phyloP scores from a whole-genome alignment of 2,797 vertebrate genomes.

The Mormyrops attenuatus region DNA sequence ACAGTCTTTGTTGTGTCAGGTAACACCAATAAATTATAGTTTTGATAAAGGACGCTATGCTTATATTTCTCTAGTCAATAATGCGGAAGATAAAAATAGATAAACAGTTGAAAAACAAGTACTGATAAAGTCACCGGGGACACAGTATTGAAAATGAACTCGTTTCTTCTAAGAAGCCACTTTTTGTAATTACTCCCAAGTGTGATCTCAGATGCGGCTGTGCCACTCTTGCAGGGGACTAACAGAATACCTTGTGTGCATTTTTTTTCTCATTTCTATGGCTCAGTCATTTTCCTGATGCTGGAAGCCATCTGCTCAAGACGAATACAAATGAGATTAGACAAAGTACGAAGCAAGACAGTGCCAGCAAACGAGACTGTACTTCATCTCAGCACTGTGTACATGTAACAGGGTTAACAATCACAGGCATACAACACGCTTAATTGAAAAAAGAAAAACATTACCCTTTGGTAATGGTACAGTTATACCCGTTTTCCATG shows the following conservation, averaged over 20 bases:
- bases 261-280: neutral
- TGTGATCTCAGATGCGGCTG: neutral
- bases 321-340: conserved; percentile 4
- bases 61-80: neutral
- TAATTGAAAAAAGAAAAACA: neutral
- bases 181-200: neutral
- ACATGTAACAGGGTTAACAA: neutral
- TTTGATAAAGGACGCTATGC: neutral
- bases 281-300: conserved; percentile 15
- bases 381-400: neutral
- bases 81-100: neutral
- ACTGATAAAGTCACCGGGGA: neutral
- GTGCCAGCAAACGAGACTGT: neutral
- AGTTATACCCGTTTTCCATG: neutral
- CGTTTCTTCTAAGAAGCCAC: neutral
- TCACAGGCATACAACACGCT: neutral
- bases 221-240: neutral
- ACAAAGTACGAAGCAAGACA: neutral
- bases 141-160: neutral
- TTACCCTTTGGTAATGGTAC: neutral
- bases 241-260: neutral
- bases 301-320: neutral
- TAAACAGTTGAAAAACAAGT: neutral
- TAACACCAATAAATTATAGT: neutral
- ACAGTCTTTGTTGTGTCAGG: neutral